Evolutionary conservation across 2,113 vertebrate species (phyloP), one percentile per base, ranked within the genome.

Genomic region (Cisticola juncidis): DNA sequence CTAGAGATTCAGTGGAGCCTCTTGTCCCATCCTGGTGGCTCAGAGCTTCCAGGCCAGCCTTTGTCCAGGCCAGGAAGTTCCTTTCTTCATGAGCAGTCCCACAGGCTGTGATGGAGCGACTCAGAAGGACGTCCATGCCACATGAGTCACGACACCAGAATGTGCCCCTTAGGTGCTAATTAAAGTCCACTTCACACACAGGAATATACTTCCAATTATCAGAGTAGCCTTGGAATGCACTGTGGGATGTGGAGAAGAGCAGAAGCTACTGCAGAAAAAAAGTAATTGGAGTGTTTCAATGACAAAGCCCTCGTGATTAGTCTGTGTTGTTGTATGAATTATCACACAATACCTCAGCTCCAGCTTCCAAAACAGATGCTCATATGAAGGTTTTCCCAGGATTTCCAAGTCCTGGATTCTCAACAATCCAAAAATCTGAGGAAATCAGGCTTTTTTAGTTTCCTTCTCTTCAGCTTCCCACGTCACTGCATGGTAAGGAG

Each of bases 151-250:
- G 12, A 48, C n/a, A 77, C 40, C 70, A 68, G 58, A 90, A 92
- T 47, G 83, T 66, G 31, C 42, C 91, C 86, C 78, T 85, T 40
- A 84, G 83, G 88, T 94, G 60, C 50, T 81, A 66, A 94, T 92
- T 94, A 96, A 91, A 60, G 80, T 90, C 90, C 81, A 85, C 62
- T 92, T 94, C 83, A 87, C 2, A 12, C 44, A 60, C 21, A 88
- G 94, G 88, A 91, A 80, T 85, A 88, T 83, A 86, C 56, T 92
- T 93, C 95, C 92, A 95, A 95, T 96, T 94, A 96, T 79, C 53
- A 23, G 11, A 84, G 80, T 42, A 93, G 86, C 60, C 61, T 61
- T 88, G 88, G 94, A 94, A 95, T 62, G 84, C 42, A 4, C 4
- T 92, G 71, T 90, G 95, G 89, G 92, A 86, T 82, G 88, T 78